phyloP scores from a whole-genome alignment of 2,797 vertebrate genomes.

The Odontamblyopus lacepedii region DNA sequence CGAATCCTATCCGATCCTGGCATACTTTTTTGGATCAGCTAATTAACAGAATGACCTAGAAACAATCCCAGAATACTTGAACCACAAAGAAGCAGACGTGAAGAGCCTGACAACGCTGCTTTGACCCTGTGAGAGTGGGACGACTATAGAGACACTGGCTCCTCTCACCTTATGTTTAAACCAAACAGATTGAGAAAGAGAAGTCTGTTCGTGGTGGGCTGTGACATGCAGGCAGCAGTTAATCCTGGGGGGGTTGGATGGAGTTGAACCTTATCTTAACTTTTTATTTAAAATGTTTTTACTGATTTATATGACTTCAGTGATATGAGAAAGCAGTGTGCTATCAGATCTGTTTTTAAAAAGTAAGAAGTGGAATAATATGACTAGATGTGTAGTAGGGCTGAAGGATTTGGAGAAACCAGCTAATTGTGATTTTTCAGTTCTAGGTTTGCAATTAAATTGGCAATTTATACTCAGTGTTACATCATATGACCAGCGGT shows the following conservation, averaged over 20 bases:
- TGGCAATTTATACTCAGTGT: neutral
- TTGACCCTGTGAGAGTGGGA: conserved; percentile 13
- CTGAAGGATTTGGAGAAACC: no score
- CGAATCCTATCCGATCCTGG: conserved; percentile 22
- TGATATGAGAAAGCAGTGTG: no score
- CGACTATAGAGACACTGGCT: neutral
- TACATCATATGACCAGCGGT: no score
- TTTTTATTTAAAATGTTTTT: no score
- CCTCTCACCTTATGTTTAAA: conserved; percentile 5
- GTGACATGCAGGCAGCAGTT: conserved; percentile 32
- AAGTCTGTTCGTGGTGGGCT: conserved; percentile 28
- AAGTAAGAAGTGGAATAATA: no score
- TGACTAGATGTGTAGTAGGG: no score
- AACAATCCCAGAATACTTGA: conserved; percentile 52
- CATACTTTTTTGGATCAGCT: conserved; percentile 43
- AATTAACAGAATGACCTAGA: conserved; percentile 68
- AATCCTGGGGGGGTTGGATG: neutral
- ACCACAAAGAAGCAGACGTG: conserved; percentile 30
- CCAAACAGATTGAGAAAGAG: neutral
- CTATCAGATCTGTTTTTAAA: no score
- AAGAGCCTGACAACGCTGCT: conserved; percentile 28
- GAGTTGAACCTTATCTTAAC: no score
- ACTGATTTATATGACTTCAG: no score
- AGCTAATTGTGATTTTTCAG: no score
- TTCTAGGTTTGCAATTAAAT: no score